Conservation (phyloP, 2,113 vertebrate genomes). For the Anhinga anhinga region DNA sequence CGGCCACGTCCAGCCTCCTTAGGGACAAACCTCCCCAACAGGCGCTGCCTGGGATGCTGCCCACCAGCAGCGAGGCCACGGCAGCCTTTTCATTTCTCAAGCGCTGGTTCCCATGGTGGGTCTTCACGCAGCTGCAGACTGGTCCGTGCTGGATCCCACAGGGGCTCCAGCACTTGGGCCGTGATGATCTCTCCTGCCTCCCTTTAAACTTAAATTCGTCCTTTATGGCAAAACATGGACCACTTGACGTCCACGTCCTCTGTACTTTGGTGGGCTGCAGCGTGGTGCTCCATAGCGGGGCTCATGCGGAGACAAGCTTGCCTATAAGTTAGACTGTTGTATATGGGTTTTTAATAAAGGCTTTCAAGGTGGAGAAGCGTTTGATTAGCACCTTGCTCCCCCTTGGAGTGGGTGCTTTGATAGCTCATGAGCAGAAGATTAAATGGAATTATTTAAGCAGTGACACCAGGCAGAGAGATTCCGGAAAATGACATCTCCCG, state of each 20-base stretch:
- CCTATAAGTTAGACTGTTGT: neutral
- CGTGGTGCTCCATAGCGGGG: neutral
- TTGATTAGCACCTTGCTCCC: constrained; percentile 70
- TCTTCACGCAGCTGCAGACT: neutral
- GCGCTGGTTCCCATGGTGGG: fast-evolving
- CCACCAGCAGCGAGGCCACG: neutral
- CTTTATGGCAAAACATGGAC: neutral
- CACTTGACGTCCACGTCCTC: neutral
- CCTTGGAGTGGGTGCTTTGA: constrained; percentile 64
- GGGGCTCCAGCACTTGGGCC: neutral
- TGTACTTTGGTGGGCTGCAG: neutral
- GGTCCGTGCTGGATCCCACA: neutral
- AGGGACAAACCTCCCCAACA: neutral
- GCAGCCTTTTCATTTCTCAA: neutral
- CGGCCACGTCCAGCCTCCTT: neutral
- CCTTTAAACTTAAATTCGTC: neutral
- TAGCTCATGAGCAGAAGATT: constrained; percentile 55
- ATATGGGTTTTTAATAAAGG: constrained; percentile 23
- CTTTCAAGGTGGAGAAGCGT: constrained; percentile 63
- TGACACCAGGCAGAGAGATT: constrained; percentile 58
- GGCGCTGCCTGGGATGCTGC: neutral
- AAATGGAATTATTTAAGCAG: constrained; percentile 71
- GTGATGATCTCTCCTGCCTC: neutral
- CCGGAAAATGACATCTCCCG: constrained; percentile 35
- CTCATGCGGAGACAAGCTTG: neutral